phyloP scores from a whole-genome alignment of 2,888 invertebrate species.

The Thecocarcelia acutangulata region DNA sequence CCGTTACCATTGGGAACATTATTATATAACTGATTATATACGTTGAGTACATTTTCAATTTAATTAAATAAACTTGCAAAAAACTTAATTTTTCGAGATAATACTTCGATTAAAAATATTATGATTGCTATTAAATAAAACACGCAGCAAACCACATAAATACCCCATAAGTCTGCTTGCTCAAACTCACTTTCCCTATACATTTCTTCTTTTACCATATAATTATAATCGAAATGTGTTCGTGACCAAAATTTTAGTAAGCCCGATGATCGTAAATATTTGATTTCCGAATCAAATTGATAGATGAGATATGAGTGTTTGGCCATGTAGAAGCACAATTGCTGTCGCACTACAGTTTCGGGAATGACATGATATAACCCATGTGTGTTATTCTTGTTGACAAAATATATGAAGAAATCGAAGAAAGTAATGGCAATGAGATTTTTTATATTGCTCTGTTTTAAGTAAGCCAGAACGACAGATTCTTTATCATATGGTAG shows the following conservation, averaged over 20 bases:
- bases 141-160: constrained; percentile 59
- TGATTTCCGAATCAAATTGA: constrained; percentile 72
- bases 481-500: background rate
- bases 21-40: too few relatives aligned
- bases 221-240: constrained; percentile 57
- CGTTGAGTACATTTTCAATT: constrained; percentile 7
- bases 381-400: background rate
- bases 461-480: constrained; percentile 22
- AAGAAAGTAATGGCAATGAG: background rate
- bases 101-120: constrained; percentile 42
- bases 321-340: constrained; percentile 72
- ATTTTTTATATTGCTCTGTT: constrained; percentile 1
- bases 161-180: constrained; percentile 64
- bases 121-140: constrained; percentile 60
- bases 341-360: constrained; percentile 49
- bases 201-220: constrained; percentile 26
- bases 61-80: constrained; percentile 22
- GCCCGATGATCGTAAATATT: constrained; percentile 72
- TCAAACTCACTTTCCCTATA: constrained; percentile 54
- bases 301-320: constrained; percentile 75
- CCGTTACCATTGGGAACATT: too few relatives aligned
- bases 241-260: constrained; percentile 71
- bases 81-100: constrained; percentile 14
- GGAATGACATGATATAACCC: constrained; percentile 13
- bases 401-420: constrained; percentile 13